phyloP scores from a whole-genome alignment of 1,140 invertebrate genomes.

The Limonius californicus region DNA sequence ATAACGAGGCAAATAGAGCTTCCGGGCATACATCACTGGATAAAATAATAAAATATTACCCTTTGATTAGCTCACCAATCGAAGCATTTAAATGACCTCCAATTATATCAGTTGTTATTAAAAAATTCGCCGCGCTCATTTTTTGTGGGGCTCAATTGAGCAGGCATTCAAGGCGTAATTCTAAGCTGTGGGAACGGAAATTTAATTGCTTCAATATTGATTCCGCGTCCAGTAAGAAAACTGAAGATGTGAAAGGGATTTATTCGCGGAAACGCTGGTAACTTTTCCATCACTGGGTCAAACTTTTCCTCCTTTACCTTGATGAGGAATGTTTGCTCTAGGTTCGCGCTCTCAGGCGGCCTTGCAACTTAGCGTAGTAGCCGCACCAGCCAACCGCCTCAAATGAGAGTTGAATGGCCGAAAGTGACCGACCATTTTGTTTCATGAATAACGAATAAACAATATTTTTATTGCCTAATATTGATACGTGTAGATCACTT shows the following conservation, averaged over 20 bases:
- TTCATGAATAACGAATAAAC: slow-evolving; percentile 37
- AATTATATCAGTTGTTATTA: too few species aligned
- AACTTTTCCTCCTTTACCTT: not conserved
- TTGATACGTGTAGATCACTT: slow-evolving; percentile 17
- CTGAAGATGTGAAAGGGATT: not conserved
- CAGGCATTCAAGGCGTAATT: too few species aligned
- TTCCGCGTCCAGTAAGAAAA: not conserved
- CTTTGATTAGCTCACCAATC: too few species aligned
- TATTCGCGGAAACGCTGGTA: not conserved
- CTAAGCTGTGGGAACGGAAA: too few species aligned
- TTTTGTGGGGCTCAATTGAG: too few species aligned
- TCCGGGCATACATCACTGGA: too few species aligned
- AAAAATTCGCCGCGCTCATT: not conserved
- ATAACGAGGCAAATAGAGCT: too few species aligned
- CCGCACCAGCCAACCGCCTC: slow-evolving; percentile 26
- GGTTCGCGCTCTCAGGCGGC: slow-evolving; percentile 28
- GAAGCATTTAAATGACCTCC: too few species aligned
- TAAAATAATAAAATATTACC: too few species aligned
- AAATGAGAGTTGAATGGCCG: slow-evolving; percentile 40
- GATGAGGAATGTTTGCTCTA: slow-evolving; percentile 5
- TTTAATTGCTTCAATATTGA: too few species aligned
- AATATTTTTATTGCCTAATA: slow-evolving; percentile 36
- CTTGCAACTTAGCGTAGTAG: slow-evolving; percentile 33
- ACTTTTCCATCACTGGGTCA: not conserved
- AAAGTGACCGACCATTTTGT: slow-evolving; percentile 40